A percentile compares a stretch with the other conserved stretches of the same genome.
Conservation (phyloP, 2,797 vertebrate genomes). For the Onychomys arenicola region DNA sequence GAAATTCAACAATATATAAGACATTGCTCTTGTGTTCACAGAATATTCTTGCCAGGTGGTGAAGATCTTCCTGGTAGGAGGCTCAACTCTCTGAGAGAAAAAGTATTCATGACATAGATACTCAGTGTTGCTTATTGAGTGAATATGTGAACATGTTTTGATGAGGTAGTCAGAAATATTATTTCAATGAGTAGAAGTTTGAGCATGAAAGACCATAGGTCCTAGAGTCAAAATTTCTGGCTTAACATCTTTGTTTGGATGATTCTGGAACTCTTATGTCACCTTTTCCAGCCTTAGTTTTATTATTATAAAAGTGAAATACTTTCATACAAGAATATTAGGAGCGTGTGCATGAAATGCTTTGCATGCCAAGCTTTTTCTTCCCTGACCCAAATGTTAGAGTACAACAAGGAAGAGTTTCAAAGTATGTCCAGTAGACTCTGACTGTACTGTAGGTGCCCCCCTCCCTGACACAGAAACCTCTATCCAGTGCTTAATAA, state of each 20-base stretch:
- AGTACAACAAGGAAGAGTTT: background rate
- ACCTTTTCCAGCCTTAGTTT: background rate
- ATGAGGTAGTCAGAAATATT: conserved; percentile 12
- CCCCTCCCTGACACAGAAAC: background rate
- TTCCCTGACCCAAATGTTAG: background rate
- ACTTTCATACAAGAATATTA: background rate
- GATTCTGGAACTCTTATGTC: background rate
- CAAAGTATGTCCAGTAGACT: background rate
- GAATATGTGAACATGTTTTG: conserved; percentile 32
- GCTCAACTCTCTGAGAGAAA: background rate
- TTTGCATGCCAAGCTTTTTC: background rate
- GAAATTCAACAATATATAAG: background rate
- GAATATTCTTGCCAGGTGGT: background rate
- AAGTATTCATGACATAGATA: background rate
- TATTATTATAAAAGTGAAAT: background rate
- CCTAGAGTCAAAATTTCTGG: background rate
- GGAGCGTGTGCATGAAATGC: background rate
- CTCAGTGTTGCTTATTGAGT: background rate
- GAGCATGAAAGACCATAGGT: background rate
- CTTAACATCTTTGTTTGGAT: conserved; percentile 17
- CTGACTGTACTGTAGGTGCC: too few species aligned
- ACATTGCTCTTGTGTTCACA: conserved; percentile 7
- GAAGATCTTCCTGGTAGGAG: background rate
- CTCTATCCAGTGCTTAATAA: background rate
- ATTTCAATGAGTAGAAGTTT: background rate